A percentile compares a stretch with the other conserved stretches of the same genome.
Evolutionary conservation across 2,797 vertebrate species (phyloP).

Genomic region (Syndactyla subalaris): DNA sequence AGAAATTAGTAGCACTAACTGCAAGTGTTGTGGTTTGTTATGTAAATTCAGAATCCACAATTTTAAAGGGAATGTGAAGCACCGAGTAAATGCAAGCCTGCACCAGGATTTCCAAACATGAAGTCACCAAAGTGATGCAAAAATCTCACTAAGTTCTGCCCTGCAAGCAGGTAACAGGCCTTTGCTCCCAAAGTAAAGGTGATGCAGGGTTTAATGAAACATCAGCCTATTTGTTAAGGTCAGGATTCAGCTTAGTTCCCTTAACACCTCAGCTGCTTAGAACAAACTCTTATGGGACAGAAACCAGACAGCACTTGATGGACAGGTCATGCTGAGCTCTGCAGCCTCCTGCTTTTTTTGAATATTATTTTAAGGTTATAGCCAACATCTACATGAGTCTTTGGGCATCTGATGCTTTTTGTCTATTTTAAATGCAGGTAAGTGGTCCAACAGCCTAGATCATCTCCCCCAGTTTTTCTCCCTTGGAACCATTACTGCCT

Average conservation of each 20-base stretch:
- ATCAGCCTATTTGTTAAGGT: neutral
- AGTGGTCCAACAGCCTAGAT: neutral
- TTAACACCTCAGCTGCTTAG: neutral
- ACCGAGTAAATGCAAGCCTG: neutral
- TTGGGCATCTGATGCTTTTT: neutral
- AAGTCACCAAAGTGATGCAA: rapidly evolving
- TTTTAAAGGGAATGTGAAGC: neutral
- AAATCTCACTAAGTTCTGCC: neutral
- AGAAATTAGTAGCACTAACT: neutral
- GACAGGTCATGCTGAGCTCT: neutral
- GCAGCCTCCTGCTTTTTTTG: neutral
- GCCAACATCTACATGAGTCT: neutral
- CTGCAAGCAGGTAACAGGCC: neutral
- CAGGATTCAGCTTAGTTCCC: neutral
- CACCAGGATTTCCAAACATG: neutral
- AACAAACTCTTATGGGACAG: neutral
- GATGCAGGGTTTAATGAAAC: neutral
- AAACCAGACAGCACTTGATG: neutral
- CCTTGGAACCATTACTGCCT: constrained; percentile 25
- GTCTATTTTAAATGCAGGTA: constrained; percentile 4
- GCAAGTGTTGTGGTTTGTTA: neutral
- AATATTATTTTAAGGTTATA: neutral
- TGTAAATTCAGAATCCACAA: neutral
- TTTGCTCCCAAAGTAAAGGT: neutral
- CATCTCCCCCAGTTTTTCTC: neutral